These are phyloP conservation scores for Thereva unica DNA, from an alignment of 2,888 invertebrate genomes.

Conservation along the genomic window DNA sequence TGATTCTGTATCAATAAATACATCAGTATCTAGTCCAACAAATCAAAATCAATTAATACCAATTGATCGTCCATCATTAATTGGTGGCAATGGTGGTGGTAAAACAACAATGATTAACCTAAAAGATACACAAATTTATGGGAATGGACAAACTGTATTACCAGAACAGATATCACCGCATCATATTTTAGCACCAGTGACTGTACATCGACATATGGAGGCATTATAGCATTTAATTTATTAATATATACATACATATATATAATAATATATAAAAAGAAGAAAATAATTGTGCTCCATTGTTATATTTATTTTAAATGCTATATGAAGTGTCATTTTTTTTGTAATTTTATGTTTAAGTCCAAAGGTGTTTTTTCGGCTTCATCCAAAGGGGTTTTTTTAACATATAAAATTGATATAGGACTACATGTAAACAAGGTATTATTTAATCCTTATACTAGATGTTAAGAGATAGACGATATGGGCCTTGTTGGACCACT, in stretches of 20 bases:
- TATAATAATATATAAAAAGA: too few species aligned
- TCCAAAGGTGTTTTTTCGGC: too few species aligned
- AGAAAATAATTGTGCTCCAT: too few species aligned
- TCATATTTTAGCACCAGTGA: slow-evolving; percentile 82
- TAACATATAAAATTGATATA: too few species aligned
- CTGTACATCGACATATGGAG: slow-evolving; percentile 87
- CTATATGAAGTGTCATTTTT: too few species aligned
- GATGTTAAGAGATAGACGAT: too few species aligned
- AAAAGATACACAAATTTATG: neutral
- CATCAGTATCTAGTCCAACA: slow-evolving; percentile 59
- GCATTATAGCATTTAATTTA: slow-evolving; percentile 61
- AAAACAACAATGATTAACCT: neutral
- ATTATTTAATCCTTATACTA: too few species aligned
- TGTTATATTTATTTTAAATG: too few species aligned
- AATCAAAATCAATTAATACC: slow-evolving; percentile 46
- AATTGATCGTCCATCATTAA: neutral
- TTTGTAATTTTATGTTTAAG: too few species aligned
- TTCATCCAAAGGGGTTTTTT: too few species aligned
- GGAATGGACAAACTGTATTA: slow-evolving; percentile 48
- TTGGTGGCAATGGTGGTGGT: neutral
- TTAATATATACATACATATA: neutral
- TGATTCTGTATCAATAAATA: slow-evolving; percentile 64
- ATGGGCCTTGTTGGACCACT: too few species aligned
- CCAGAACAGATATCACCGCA: slow-evolving; percentile 53
- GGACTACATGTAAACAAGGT: too few species aligned